Conservation (phyloP, 2,797 vertebrate species). For the Linurgus olivaceus region DNA sequence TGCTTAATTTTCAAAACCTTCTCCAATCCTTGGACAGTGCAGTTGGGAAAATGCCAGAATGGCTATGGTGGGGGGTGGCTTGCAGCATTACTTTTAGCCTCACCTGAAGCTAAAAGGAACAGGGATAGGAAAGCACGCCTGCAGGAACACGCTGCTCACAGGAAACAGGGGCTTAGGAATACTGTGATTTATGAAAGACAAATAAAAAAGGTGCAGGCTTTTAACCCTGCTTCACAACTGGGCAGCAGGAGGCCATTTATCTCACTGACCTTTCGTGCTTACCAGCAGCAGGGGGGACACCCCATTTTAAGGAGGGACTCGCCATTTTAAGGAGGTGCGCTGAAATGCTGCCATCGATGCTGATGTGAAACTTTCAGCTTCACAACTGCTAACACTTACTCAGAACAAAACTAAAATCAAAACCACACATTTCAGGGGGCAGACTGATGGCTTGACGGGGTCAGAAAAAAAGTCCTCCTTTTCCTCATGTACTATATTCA, state of each 20-base stretch:
- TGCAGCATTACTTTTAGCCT: not conserved
- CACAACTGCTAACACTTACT: not conserved
- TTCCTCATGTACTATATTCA: not conserved
- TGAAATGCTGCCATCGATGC: not conserved
- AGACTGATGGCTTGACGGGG: not conserved
- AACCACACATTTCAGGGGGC: accelerated
- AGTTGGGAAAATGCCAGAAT: not conserved
- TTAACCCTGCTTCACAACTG: not conserved
- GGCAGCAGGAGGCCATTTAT: not conserved
- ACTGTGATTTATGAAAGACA: not conserved
- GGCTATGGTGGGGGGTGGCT: not conserved
- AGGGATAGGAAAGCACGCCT: not conserved
- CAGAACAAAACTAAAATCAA: not conserved
- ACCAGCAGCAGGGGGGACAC: not conserved
- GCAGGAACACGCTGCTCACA: not conserved
- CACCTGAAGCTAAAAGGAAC: not conserved
- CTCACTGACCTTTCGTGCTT: not conserved
- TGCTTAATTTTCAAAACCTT: not conserved
- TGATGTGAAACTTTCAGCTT: not conserved
- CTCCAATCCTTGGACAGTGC: not conserved
- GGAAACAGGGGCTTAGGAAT: not conserved
- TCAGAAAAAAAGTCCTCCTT: not conserved
- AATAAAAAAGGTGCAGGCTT: not conserved
- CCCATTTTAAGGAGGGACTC: not conserved
- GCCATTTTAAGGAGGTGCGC: not conserved